Evolutionary conservation across 2,797 vertebrate genomes (phyloP).

Genomic region (Coccyzus lansbergi): DNA sequence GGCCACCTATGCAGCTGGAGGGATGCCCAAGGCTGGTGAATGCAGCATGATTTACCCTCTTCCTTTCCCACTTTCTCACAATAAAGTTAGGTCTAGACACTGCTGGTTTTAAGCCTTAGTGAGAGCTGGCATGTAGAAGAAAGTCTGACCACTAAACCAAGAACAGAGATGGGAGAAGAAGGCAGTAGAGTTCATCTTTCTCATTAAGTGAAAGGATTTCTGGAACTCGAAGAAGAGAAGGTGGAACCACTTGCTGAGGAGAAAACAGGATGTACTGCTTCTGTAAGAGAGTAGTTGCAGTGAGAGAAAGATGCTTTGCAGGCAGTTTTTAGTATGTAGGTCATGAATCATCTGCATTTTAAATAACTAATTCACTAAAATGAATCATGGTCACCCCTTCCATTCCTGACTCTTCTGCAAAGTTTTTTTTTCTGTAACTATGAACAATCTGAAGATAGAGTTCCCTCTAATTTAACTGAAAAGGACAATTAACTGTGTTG

Average conservation of each 20-base stretch:
- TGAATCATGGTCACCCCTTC: rapidly evolving
- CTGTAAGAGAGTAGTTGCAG: background rate
- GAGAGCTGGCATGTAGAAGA: background rate
- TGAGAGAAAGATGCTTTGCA: background rate
- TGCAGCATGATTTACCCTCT: background rate
- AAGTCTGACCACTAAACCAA: background rate
- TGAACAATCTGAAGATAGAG: background rate
- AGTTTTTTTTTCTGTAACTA: background rate
- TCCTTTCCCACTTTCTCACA: background rate
- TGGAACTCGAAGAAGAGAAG: background rate
- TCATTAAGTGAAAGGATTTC: background rate
- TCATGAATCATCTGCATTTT: background rate
- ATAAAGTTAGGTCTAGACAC: background rate
- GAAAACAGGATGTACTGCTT: background rate
- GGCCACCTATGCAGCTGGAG: background rate
- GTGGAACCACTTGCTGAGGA: background rate
- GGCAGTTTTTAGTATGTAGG: background rate
- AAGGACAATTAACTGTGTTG: background rate
- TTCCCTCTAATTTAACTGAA: background rate
- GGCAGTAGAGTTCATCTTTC: background rate
- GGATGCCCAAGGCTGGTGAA: background rate
- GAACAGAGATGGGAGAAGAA: background rate
- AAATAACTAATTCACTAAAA: background rate
- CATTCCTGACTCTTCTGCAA: background rate
- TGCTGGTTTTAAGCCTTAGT: background rate